Evolutionary conservation across 2,888 invertebrate genomes (phyloP).

Genomic region (Philhelius pedissequus): DNA sequence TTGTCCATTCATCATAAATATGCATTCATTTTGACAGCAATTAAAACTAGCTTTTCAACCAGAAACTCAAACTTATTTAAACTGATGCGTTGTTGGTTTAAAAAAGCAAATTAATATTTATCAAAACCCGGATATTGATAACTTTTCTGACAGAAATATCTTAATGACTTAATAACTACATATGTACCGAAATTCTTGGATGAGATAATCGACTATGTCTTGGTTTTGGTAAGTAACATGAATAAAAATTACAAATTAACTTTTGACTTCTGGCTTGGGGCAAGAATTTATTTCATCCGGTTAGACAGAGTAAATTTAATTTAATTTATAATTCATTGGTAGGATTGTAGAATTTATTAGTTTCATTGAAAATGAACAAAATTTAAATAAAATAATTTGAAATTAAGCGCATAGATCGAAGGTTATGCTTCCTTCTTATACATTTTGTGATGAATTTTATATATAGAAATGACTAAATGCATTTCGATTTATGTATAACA

Average conservation of each 20-base stretch:
- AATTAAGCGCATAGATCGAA: neutral
- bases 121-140: constrained; percentile 23
- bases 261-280: neutral
- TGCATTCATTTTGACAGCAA: neutral
- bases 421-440: neutral
- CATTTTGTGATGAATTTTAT: neutral
- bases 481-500: no score
- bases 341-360: neutral
- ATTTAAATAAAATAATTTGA: neutral
- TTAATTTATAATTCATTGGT: neutral
- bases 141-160: neutral
- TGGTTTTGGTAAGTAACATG: neutral
- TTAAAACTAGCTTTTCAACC: neutral
- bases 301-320: neutral
- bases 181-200: neutral
- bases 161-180: neutral
- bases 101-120: neutral
- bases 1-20: neutral
- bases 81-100: neutral
- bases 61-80: neutral
- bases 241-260: neutral
- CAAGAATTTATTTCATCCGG: neutral
- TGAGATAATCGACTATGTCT: constrained; percentile 21
- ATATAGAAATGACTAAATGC: no score
- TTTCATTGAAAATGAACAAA: neutral